phyloP scores from a whole-genome alignment of 1,140 invertebrate genomes.

The Brachionus paranguensis region DNA sequence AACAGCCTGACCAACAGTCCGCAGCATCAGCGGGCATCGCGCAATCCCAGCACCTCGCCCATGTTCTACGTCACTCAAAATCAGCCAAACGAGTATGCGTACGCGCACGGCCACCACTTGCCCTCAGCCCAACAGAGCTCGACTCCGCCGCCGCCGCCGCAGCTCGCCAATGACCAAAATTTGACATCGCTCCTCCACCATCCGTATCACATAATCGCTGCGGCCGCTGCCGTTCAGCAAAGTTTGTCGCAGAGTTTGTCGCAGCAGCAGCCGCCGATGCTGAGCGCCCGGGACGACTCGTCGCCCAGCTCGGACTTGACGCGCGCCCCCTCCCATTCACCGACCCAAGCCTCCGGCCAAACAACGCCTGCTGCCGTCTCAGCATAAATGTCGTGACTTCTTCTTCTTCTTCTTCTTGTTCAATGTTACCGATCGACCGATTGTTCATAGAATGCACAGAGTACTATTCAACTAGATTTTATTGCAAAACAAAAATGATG shows the following conservation, averaged over 20 bases:
- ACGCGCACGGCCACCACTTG: not conserved
- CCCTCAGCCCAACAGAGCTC: not conserved
- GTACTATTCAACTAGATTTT: not conserved
- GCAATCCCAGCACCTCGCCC: slow-evolving; percentile 6
- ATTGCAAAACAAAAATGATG: not conserved
- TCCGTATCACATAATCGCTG: slow-evolving; percentile 37
- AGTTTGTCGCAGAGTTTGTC: not conserved
- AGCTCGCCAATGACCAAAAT: not conserved
- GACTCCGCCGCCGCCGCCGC: not conserved
- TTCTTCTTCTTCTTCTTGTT: not conserved
- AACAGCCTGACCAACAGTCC: slow-evolving; percentile 35
- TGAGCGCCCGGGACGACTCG: not conserved
- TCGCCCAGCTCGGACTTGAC: not conserved
- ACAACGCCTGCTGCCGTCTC: not conserved
- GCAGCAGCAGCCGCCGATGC: not conserved
- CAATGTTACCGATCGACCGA: not conserved
- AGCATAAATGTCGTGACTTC: not conserved
- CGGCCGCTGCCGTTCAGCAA: slow-evolving; percentile 26
- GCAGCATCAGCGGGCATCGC: not conserved
- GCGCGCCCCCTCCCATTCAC: not conserved
- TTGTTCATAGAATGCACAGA: not conserved
- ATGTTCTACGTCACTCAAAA: not conserved
- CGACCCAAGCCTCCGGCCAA: not conserved
- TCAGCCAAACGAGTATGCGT: not conserved
- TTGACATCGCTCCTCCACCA: slow-evolving; percentile 9